Base-by-base conservation (phyloP, 2,888 invertebrate genomes). In the Caenorhabditis virilis region DNA sequence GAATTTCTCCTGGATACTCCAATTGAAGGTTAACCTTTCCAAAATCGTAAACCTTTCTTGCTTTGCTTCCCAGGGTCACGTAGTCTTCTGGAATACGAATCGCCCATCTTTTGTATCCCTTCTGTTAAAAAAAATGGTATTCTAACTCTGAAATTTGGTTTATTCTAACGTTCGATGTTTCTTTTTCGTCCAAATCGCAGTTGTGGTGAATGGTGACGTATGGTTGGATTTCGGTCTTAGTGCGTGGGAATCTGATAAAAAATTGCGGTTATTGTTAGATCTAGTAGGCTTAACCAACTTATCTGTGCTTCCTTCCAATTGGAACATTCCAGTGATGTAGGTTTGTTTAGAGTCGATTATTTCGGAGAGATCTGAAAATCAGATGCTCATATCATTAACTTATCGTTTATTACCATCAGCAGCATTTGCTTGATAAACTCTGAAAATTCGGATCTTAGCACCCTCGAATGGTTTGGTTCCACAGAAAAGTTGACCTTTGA, bases 121-220 rank as follows among this genome's bases (percentile, higher is more conserved):
- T 33, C 68, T 71, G 30, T 35, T 62, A 55, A 39, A 27, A 15
- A 6, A n/a, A 42, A 22, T 42, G 15, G 15, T n/a, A 3, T 20
- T 42, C 23, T 42, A 5, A 9, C 5, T 23, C 20, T 20, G 4
- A 13, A 30, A 30, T 30, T 13, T 30, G 11, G 18, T 7, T 23
- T 49, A 0, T 4, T 16, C 50, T 23, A 20, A 68, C 71, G 41
- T 72, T 68, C 7, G 71, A 58, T 11, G 65, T 66, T 7, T 53
- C 35, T 36, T 65, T 68, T 7, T 59, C 56, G 30, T 72, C 60
- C 57, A 65, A 16, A 25, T 53, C 65, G 27, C 71, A 72, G 33
- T 52, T 59, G 23, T 72, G 71, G 18, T 72, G 71, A 36, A 72
- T 57, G 9, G 71, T 72, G 18, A 67, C 68, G 25, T 59, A 72